Percentiles rank a stretch among this genome's conserved stretches.
These are phyloP conservation scores for Tamandua tetradactyla DNA, from an alignment of 2,797 vertebrate genomes.

Conservation along the genomic window DNA sequence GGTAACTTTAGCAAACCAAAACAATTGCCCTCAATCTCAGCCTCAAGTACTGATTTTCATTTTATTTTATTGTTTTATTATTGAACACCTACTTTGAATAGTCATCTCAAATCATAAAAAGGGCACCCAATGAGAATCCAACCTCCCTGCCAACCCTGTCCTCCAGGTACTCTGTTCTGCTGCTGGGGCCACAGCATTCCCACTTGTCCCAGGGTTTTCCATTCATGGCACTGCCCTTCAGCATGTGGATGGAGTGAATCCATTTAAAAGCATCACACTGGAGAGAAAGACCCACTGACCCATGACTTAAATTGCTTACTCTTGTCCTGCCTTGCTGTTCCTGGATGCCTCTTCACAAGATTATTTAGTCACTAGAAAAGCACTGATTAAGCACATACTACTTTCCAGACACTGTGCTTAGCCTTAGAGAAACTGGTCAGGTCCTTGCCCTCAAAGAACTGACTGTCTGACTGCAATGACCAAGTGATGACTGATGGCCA, in stretches of 20 bases:
- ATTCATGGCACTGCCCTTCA: neutral
- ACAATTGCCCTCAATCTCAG: neutral
- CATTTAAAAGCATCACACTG: neutral
- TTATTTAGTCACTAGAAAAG: neutral
- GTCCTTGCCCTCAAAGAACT: neutral
- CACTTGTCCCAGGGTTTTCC: neutral
- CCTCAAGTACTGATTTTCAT: no score
- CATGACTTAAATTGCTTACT: neutral
- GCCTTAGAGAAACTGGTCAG: neutral
- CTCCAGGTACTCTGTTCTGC: neutral
- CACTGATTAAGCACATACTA: neutral
- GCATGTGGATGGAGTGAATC: neutral
- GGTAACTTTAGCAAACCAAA: no score
- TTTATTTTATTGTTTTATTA: neutral
- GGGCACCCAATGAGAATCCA: neutral
- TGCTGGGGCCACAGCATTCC: neutral
- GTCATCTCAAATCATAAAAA: neutral
- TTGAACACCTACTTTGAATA: neutral
- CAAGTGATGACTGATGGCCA: no score
- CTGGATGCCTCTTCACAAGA: neutral
- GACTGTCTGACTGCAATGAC: neutral
- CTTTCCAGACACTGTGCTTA: neutral
- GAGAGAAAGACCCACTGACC: neutral
- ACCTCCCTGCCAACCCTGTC: neutral
- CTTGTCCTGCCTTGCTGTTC: neutral